phyloP scores from a whole-genome alignment of 2,888 invertebrate genomes.

The Poecilus cupreus region DNA sequence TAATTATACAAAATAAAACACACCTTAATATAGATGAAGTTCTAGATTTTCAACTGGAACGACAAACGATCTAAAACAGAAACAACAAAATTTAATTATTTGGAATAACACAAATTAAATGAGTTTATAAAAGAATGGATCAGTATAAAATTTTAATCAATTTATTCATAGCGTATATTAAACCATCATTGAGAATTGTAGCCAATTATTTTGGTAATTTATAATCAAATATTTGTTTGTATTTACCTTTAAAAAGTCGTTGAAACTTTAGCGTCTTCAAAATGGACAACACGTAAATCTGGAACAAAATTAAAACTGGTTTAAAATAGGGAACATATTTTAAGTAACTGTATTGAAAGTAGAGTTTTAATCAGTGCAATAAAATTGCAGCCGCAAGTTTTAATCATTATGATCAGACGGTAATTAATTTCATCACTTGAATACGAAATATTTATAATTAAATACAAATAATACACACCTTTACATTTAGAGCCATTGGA shows the following conservation, averaged over 20 bases:
- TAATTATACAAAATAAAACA: neutral
- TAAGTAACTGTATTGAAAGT: no score
- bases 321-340: neutral
- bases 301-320: neutral
- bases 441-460: neutral
- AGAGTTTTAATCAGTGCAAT: conserved; percentile 7
- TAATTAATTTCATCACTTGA: conserved; percentile 49
- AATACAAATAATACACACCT: neutral
- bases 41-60: neutral
- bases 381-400: conserved; percentile 33
- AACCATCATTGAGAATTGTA: neutral
- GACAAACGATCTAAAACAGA: neutral
- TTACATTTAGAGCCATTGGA: neutral
- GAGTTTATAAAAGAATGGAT: neutral
- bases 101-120: neutral
- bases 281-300: neutral
- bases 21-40: neutral
- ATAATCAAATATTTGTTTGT: neutral
- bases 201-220: no score
- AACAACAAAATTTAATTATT: conserved; percentile 4
- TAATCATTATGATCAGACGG: conserved; percentile 51
- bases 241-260: neutral
- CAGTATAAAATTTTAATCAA: neutral
- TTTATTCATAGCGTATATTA: conserved; percentile 26
- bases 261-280: neutral